Percentiles rank a stretch among this genome's conserved stretches.
phyloP scores from a whole-genome alignment of 1,140 invertebrate genomes.

The Grapholita molesta region DNA sequence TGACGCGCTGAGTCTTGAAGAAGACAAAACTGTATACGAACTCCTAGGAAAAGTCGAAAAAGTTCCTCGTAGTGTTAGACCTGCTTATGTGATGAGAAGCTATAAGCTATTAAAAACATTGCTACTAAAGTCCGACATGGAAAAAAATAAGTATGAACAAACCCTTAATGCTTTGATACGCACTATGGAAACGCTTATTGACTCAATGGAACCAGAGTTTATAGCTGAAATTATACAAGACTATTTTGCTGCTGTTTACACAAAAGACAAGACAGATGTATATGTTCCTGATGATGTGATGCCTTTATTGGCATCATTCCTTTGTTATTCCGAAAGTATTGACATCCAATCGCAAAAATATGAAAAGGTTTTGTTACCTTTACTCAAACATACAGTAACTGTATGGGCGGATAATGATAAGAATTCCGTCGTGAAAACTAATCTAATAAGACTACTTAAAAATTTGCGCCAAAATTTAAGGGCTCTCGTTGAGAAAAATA shows the following conservation, averaged over 20 bases:
- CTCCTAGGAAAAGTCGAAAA: conserved; percentile 34
- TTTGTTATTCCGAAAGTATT: conserved; percentile 33
- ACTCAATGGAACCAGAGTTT: conserved; percentile 38
- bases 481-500: conserved; percentile 32
- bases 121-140: conserved; percentile 19
- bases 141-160: conserved; percentile 25
- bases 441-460: conserved; percentile 21
- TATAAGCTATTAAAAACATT: conserved; percentile 43
- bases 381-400: conserved; percentile 31
- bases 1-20: conserved; percentile 43
- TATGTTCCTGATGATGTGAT: conserved; percentile 15
- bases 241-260: conserved; percentile 32
- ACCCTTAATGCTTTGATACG: conserved; percentile 22
- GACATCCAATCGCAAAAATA: conserved; percentile 40
- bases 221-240: conserved; percentile 36
- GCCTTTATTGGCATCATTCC: conserved; percentile 36
- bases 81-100: conserved; percentile 39
- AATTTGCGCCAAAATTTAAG: conserved; percentile 26
- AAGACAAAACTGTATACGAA: conserved; percentile 47
- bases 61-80: conserved; percentile 35
- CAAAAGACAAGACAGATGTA: conserved; percentile 14
- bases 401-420: conserved; percentile 28
- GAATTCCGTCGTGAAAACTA: conserved; percentile 1
- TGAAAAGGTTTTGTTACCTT: conserved; percentile 35
- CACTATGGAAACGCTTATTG: conserved; percentile 37